Evolutionary conservation across 2,113 vertebrate species (phyloP), one percentile per base, ranked within the genome.

Genomic region (Danionella cerebrum): DNA sequence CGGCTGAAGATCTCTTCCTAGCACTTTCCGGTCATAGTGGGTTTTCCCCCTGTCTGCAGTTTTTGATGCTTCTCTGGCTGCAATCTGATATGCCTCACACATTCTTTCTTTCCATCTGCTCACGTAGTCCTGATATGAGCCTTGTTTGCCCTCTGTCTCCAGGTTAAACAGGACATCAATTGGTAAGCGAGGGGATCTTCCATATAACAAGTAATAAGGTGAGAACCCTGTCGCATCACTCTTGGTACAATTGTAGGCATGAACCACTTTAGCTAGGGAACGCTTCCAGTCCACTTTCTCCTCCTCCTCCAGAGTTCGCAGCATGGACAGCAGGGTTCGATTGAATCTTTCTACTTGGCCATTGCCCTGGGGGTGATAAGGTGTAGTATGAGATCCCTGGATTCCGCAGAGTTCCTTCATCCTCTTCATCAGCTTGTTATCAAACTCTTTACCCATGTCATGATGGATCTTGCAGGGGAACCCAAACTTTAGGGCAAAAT

Each of bases 71-170:
- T 27, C 45, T 38, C 19, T 18, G 5, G 58, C 41, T 12, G 41
- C 58, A 42, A 62, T 31, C 5, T 25, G 9, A 31, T 67, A 72
- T 1, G 65, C 58, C 2, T 53, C 59, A 6, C 67, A 45, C 69
- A 72, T 67, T 6, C 18, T 66, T 12, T 12, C 6, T 21, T 55
- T 73, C 60, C 52, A 65, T 9, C 21, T 14, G 11, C 42, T 19
- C 18, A 21, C 18, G 5, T 21, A 45, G 18, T 19, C 42, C 18
- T 45, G 16, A 11, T 45, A 45, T 3, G 42, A 19, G 9, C 19
- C 48, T 1, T 11, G 18, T 4, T 31, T 4, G 4, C 7, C 29
- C 3, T 31, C 29, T 31, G 3, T 31, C 3, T 7, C 29, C 3
- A 3, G 29, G 7, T 31, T 31, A 7, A 31, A 31, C 29, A 31